Conservation (phyloP, 2,888 invertebrate genomes). For the Dryadula phaetusa region DNA sequence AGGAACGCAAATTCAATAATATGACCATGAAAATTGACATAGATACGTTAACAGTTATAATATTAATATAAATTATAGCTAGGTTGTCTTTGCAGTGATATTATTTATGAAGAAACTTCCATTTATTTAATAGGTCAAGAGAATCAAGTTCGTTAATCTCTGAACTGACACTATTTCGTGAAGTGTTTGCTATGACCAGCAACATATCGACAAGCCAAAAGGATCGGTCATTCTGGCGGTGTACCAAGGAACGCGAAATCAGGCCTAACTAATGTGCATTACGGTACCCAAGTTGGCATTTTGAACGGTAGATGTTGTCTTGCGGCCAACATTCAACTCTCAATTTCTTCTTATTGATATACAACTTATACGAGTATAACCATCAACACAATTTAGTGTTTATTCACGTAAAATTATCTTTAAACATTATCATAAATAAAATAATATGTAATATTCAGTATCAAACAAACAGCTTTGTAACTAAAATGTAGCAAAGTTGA, state of each 20-base stretch:
- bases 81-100: slow-evolving; percentile 10
- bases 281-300: slow-evolving; percentile 81
- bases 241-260: slow-evolving; percentile 81
- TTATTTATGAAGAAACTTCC: slow-evolving; percentile 30
- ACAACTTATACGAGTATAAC: neutral
- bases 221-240: slow-evolving; percentile 81
- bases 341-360: slow-evolving; percentile 26
- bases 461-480: neutral
- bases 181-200: slow-evolving; percentile 67
- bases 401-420: neutral
- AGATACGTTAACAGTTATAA: slow-evolving; percentile 20
- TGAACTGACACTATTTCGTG: slow-evolving; percentile 81
- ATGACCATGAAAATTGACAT: neutral
- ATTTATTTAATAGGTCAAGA: slow-evolving; percentile 75
- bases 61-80: slow-evolving; percentile 12
- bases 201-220: slow-evolving; percentile 81
- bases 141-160: slow-evolving; percentile 82
- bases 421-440: neutral
- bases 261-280: slow-evolving; percentile 77
- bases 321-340: slow-evolving; percentile 48
- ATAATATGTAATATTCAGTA: neutral
- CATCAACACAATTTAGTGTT: neutral
- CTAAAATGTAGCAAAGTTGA: slow-evolving; percentile 38
- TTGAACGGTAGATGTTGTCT: slow-evolving; percentile 56
- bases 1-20: neutral